phyloP scores from a whole-genome alignment of 1,140 invertebrate genomes.

The Tetraneura akinire region DNA sequence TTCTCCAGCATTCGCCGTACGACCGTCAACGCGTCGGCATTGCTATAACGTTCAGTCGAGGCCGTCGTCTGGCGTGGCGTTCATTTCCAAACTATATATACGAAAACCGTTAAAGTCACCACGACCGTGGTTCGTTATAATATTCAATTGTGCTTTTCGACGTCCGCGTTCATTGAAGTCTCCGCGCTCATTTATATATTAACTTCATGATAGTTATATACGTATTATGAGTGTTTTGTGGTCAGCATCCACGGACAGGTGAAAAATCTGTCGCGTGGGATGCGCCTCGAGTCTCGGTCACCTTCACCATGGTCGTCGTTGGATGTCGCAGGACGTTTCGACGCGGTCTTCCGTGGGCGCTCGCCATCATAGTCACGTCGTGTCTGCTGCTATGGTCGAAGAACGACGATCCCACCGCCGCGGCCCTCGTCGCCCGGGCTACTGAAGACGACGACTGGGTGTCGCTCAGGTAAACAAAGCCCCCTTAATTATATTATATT shows the following conservation, averaged over 20 bases:
- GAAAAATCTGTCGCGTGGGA: too few relatives aligned
- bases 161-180: neutral
- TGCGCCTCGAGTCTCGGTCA: too few relatives aligned
- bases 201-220: neutral
- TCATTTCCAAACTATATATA: too few relatives aligned
- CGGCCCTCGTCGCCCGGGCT: neutral
- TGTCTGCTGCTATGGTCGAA: conserved; percentile 38
- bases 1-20: neutral
- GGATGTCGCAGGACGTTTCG: conserved; percentile 21
- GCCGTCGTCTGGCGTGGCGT: neutral
- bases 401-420: conserved; percentile 16
- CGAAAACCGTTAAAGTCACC: too few relatives aligned
- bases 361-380: conserved; percentile 22
- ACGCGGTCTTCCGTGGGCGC: conserved; percentile 38
- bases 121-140: too few relatives aligned
- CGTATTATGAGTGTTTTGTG: too few relatives aligned
- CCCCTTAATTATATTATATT: too few relatives aligned
- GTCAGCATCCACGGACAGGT: too few relatives aligned
- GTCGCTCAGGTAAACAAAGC: conserved; percentile 26
- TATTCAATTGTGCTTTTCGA: too few relatives aligned
- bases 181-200: too few relatives aligned
- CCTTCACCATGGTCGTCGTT: neutral
- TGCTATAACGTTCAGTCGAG: too few relatives aligned
- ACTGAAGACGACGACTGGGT: conserved; percentile 16
- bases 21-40: neutral